A percentile compares a stretch with the other conserved stretches of the same genome.
Conservation (phyloP, 2,113 vertebrate species). For the Dicentrarchus labrax region DNA sequence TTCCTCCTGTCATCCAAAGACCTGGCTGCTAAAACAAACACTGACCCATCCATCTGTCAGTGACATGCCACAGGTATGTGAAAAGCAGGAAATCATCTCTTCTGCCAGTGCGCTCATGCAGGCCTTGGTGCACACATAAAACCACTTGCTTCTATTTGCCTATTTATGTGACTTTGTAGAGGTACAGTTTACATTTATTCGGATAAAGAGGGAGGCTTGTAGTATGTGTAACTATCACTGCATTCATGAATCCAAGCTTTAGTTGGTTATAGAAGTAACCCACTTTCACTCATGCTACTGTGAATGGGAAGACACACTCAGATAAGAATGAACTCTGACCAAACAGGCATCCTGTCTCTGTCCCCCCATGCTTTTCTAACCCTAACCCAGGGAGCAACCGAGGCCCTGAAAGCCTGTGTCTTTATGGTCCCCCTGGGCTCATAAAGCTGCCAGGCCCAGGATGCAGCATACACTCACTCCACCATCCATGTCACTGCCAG, state of each 20-base stretch:
- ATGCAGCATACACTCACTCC: constrained; percentile 62
- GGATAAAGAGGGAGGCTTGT: not conserved
- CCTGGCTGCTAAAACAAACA: constrained; percentile 81
- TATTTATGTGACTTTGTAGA: not conserved
- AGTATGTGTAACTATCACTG: not conserved
- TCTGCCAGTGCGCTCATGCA: not conserved
- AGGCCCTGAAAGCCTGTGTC: constrained; percentile 58
- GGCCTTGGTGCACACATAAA: not conserved
- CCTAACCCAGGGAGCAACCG: constrained; percentile 52
- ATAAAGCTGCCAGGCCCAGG: constrained; percentile 77
- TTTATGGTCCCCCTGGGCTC: constrained; percentile 72
- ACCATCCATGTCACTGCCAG: constrained; percentile 63
- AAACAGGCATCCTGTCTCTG: constrained; percentile 73
- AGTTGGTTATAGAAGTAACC: not conserved
- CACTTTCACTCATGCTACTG: constrained; percentile 23
- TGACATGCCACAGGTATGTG: constrained; percentile 62
- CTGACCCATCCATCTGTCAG: constrained; percentile 76
- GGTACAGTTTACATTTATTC: not conserved
- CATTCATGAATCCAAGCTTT: not conserved
- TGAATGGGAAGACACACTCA: constrained; percentile 51
- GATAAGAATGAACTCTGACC: constrained; percentile 72
- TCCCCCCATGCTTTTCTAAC: constrained; percentile 73
- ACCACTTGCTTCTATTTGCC: not conserved
- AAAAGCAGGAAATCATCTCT: constrained; percentile 73
- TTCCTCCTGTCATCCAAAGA: constrained; percentile 76